phyloP scores from a whole-genome alignment of 2,113 vertebrate species.

The Mus spicilegus region DNA sequence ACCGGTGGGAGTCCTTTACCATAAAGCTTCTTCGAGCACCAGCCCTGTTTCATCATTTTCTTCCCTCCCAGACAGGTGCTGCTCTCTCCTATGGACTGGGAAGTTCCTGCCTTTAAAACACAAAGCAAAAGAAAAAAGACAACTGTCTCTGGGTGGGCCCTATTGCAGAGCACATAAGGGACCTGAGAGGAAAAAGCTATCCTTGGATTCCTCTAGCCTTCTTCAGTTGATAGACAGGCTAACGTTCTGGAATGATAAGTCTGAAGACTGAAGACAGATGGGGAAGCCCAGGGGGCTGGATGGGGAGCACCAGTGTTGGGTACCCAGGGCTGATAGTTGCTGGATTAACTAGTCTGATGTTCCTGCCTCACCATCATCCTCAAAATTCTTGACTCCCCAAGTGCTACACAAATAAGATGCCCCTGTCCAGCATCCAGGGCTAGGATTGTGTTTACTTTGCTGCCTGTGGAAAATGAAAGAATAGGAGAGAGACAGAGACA shows the following conservation, averaged over 20 bases:
- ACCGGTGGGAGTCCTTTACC: not conserved
- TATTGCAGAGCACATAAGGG: not conserved
- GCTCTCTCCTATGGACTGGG: not conserved
- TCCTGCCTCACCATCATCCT: not conserved
- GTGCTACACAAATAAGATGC: not conserved
- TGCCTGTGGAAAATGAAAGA: not conserved
- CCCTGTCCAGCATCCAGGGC: not conserved
- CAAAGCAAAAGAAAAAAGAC: conserved; percentile 57
- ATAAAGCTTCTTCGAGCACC: not conserved
- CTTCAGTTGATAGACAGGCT: not conserved
- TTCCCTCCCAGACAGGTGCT: not conserved
- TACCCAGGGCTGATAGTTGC: not conserved
- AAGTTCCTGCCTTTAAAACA: conserved; percentile 31
- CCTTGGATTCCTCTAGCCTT: not conserved
- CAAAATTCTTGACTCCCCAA: not conserved
- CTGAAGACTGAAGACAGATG: not conserved
- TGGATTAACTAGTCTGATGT: not conserved
- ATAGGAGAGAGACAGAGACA: not conserved
- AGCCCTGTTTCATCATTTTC: not conserved
- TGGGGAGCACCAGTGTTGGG: not conserved
- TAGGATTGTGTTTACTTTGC: not conserved
- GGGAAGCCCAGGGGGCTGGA: accelerated
- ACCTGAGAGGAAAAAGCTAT: not conserved
- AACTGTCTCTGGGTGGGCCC: conserved; percentile 27
- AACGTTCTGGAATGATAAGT: not conserved